A percentile compares a stretch with the other conserved stretches of the same genome.
Conservation (phyloP, 2,113 vertebrate genomes). For the Tenrec ecaudatus region DNA sequence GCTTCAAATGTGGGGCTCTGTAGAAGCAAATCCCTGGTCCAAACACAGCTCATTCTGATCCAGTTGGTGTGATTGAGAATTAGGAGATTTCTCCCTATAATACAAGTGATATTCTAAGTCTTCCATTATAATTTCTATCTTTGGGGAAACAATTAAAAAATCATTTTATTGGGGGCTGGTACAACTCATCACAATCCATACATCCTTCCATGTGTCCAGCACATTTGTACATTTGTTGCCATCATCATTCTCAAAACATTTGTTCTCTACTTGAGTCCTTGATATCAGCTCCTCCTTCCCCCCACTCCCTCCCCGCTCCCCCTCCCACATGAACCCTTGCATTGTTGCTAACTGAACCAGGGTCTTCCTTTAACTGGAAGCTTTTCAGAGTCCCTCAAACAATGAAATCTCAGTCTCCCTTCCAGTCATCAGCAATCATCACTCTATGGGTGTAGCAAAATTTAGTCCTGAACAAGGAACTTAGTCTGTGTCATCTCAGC, state of each 20-base stretch:
- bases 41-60: neutral
- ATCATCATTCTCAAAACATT: too few species aligned
- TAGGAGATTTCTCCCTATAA: neutral
- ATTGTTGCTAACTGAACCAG: neutral
- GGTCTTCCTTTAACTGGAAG: neutral
- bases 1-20: neutral
- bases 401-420: neutral
- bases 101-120: neutral
- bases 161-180: too few species aligned
- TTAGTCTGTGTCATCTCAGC: neutral
- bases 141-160: neutral
- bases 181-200: too few species aligned
- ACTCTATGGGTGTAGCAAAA: neutral
- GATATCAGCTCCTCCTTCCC: too few species aligned
- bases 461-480: neutral
- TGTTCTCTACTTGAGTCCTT: too few species aligned
- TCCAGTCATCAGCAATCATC: neutral
- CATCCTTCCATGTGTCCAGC: too few species aligned
- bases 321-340: too few species aligned
- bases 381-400: neutral
- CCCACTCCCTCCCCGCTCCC: too few species aligned
- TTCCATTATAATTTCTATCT: neutral
- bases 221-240: too few species aligned
- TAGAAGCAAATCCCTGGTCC: neutral
- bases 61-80: neutral